phyloP scores from a whole-genome alignment of 1,140 invertebrate genomes.

The Trichonephila clavata region DNA sequence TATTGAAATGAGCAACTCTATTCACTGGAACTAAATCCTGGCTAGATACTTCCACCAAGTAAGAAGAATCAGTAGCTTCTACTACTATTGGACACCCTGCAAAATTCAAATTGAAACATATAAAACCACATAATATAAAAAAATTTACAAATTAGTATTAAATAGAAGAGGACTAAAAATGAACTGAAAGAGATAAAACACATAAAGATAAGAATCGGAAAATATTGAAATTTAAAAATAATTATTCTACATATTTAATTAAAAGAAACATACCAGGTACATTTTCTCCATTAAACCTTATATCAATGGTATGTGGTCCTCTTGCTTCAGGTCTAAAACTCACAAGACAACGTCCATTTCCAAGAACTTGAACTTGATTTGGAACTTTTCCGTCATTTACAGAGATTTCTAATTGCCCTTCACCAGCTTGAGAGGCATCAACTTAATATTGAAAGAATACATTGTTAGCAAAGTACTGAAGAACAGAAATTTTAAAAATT shows the following conservation, averaged over 20 bases:
- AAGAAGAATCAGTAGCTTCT: constrained; percentile 89
- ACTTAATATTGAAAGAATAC: constrained; percentile 83
- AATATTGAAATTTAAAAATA: neutral
- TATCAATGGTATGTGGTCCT: constrained; percentile 96
- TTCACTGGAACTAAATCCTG: constrained; percentile 94
- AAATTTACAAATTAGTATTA: neutral
- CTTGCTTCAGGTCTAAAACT: constrained; percentile 96
- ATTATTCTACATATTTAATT: neutral
- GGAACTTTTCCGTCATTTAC: constrained; percentile 99
- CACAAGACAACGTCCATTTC: constrained; percentile 95
- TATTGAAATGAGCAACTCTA: constrained; percentile 92
- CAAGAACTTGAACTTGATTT: constrained; percentile 97
- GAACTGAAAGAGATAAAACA: too few species aligned
- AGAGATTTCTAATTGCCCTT: constrained; percentile 98
- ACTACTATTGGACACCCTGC: constrained; percentile 92
- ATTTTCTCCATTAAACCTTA: constrained; percentile 98
- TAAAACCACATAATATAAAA: neutral
- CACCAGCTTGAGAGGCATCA: constrained; percentile 96
- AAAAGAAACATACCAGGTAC: constrained; percentile 85
- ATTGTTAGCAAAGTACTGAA: too few species aligned
- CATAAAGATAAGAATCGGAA: too few species aligned
- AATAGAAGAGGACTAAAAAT: neutral
- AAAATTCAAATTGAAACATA: neutral
- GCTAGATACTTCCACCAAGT: constrained; percentile 89
- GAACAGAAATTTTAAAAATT: too few species aligned